A percentile compares a stretch with the other conserved stretches of the same genome.
These are phyloP conservation scores for Aldabrachelys gigantea DNA, from an alignment of 2,113 vertebrate species.

Conservation along the genomic window DNA sequence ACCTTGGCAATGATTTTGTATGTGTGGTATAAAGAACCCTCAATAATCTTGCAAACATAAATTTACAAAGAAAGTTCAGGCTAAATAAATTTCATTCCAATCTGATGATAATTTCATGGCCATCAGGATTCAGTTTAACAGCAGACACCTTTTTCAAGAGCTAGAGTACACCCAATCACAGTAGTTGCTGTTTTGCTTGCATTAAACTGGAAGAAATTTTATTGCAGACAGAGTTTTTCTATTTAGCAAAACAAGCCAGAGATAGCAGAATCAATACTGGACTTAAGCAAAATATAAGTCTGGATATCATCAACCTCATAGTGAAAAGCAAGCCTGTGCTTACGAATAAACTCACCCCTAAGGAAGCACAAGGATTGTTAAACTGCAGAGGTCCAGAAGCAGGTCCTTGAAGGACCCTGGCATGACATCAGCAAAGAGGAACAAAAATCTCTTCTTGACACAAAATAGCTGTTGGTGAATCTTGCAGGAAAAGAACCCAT, in stretches of 20 bases:
- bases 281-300: conserved; percentile 56
- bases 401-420: conserved; percentile 10
- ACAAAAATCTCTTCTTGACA: conserved; percentile 58
- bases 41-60: neutral
- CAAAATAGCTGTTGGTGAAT: conserved; percentile 38
- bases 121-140: neutral
- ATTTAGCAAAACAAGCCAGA: conserved; percentile 68
- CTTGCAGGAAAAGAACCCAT: conserved; percentile 46
- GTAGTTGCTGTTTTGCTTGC: conserved; percentile 37
- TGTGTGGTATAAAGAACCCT: conserved; percentile 36
- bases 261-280: conserved; percentile 47
- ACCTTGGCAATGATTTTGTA: conserved; percentile 52
- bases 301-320: conserved; percentile 44
- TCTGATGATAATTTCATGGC: neutral
- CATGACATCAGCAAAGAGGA: conserved; percentile 62
- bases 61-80: conserved; percentile 59
- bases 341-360: neutral
- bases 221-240: conserved; percentile 50
- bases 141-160: neutral
- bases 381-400: conserved; percentile 11
- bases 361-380: conserved; percentile 39
- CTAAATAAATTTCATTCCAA: conserved; percentile 40
- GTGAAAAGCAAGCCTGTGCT: conserved; percentile 49
- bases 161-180: conserved; percentile 13
- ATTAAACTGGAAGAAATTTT: conserved; percentile 43